Percentiles rank a stretch among this genome's conserved stretches.
Conservation (phyloP, 2,797 vertebrate species). For the Betta splendens region DNA sequence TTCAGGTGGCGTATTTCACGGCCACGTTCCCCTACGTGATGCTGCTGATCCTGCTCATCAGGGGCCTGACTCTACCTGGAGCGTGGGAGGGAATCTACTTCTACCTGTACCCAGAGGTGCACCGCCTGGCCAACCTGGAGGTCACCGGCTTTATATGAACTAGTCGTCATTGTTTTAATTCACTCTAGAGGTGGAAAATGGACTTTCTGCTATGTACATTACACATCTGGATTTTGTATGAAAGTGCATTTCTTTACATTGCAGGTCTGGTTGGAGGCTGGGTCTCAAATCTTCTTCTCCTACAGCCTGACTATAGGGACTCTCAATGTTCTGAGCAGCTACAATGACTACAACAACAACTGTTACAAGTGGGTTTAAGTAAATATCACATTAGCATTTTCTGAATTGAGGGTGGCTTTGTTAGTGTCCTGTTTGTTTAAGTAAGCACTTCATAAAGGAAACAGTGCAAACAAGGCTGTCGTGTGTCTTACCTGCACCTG, state of each 20-base stretch:
- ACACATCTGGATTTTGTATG: too few relatives aligned
- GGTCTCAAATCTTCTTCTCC: slow-evolving; percentile 63
- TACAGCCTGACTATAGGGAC: slow-evolving; percentile 48
- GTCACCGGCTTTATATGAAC: slow-evolving; percentile 21
- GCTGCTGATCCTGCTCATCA: slow-evolving; percentile 65
- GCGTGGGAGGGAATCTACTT: slow-evolving; percentile 64
- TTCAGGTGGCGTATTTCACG: slow-evolving; percentile 67
- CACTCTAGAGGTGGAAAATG: too few relatives aligned
- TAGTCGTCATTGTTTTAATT: neutral
- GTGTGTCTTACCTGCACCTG: neutral
- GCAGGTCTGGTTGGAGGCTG: slow-evolving; percentile 64
- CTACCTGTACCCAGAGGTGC: slow-evolving; percentile 65
- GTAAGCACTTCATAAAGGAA: too few relatives aligned
- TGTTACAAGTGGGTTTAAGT: slow-evolving; percentile 56
- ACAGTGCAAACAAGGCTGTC: too few relatives aligned
- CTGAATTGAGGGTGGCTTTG: neutral
- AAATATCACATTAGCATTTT: neutral
- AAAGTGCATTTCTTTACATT: too few relatives aligned
- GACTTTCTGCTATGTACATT: too few relatives aligned
- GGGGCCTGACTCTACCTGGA: slow-evolving; percentile 74
- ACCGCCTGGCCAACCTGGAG: slow-evolving; percentile 59
- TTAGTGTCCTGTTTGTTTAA: neutral
- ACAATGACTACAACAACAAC: slow-evolving; percentile 60
- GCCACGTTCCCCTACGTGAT: slow-evolving; percentile 69
- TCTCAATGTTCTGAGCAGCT: slow-evolving; percentile 50